Base-by-base conservation (phyloP, 2,888 invertebrate species). In the Luperina nickerlii region DNA sequence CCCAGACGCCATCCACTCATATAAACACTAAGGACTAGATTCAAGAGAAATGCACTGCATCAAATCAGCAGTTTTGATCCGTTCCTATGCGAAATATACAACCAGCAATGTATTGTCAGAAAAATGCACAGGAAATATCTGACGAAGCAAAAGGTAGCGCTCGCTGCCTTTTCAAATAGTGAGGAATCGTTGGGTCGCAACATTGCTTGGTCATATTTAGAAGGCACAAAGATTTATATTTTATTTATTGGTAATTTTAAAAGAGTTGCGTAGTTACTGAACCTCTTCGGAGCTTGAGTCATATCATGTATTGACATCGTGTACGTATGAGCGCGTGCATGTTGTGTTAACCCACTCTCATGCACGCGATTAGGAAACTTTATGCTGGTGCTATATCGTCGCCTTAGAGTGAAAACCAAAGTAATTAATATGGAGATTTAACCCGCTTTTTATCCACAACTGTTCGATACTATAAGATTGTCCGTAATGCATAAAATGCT, bases 71-170 rank as follows among this genome's bases (percentile, higher is more conserved):
- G 32, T 42, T 74, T 78, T 18, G n/a, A 60, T 20, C n/a, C 45
- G 24, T 32, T 24, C 1, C 42, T 38, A 11, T 51, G 4, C 5
- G 48, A 8, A 6, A 11, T 51, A 54, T 66, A 42, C n/a, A 60
- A 13, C 7, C 6, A 1, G 1, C 60, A 42, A 54, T 18, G n/a
- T 67, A 20, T 20, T 54, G 73, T 74, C 68, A 81, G 65, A 57
- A 18, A 71, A 65, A 65, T 60, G 7, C 27, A 72, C n/a, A n/a
- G 24, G 66, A 60, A 66, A 80, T 48, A 54, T 48, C 38, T 71
- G 38, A 32, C 57, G 11, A 20, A 4, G 57, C 27, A 13, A 60
- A 68, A 24, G 27, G 27, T 51, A 51, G n/a, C 65, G 24, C 27
- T 27, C 57, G 38, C 27, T 42, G 60, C 27, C 60, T 9, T 57